These are phyloP conservation scores for Cyclophora albipunctata DNA, from an alignment of 2,888 invertebrate species.

Conservation along the genomic window DNA sequence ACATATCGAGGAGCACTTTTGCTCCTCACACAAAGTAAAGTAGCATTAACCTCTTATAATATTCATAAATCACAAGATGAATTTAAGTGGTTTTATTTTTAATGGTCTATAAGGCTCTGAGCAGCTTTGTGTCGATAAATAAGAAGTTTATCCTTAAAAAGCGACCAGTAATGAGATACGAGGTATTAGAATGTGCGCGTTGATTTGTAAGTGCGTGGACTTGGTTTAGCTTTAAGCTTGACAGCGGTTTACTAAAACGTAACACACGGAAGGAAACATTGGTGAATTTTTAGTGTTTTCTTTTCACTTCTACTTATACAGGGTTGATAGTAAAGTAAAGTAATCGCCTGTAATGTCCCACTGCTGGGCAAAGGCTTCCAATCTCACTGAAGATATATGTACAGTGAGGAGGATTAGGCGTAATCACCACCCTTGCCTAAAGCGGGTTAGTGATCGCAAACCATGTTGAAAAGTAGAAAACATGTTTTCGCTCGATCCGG, in stretches of 20 bases:
- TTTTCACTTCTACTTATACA: too few species aligned
- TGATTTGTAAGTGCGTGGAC: slow-evolving; percentile 49
- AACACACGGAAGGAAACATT: slow-evolving; percentile 23
- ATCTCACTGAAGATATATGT: too few species aligned
- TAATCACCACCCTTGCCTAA: too few species aligned
- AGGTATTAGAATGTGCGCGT: slow-evolving; percentile 46
- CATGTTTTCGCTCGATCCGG: too few species aligned
- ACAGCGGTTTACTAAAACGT: slow-evolving; percentile 32
- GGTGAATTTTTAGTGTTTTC: neutral
- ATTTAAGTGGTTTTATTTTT: slow-evolving; percentile 29
- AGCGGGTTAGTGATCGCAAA: too few species aligned
- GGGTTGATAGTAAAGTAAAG: too few species aligned
- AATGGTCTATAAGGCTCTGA: slow-evolving; percentile 25
- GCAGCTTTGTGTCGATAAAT: slow-evolving; percentile 40
- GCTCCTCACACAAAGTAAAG: neutral
- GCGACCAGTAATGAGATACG: slow-evolving; percentile 46
- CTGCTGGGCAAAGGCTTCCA: too few species aligned
- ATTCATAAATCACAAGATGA: slow-evolving; percentile 35
- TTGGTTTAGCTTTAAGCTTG: slow-evolving; percentile 31
- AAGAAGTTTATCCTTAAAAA: slow-evolving; percentile 57
- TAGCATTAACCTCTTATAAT: neutral
- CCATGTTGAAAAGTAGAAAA: too few species aligned
- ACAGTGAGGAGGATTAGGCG: too few species aligned
- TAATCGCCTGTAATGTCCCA: too few species aligned
- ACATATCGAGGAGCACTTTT: too few species aligned